Percentiles rank a stretch among this genome's conserved stretches.
Evolutionary conservation across 2,113 vertebrate species (phyloP).

Genomic region (Falcunculus frontatus): DNA sequence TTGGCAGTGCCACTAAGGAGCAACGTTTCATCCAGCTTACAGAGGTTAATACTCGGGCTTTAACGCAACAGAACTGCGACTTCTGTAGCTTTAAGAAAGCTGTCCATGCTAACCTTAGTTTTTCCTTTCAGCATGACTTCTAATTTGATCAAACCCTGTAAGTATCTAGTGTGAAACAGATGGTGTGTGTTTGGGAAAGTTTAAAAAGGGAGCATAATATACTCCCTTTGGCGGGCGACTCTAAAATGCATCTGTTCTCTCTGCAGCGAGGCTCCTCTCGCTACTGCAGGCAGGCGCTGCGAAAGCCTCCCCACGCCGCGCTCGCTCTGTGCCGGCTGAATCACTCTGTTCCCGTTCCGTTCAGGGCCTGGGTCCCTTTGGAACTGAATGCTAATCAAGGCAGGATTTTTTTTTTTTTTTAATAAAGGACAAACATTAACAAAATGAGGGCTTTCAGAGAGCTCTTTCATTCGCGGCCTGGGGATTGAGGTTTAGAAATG

Average conservation of each 20-base stretch:
- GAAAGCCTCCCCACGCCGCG: conserved; percentile 18
- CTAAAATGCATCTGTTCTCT: conserved; percentile 67
- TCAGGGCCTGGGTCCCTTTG: neutral
- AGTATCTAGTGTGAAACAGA: conserved; percentile 65
- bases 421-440: neutral
- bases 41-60: neutral
- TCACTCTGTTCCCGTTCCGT: neutral
- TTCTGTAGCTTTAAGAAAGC: conserved; percentile 60
- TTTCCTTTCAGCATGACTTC: conserved; percentile 66
- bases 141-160: conserved; percentile 69
- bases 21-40: neutral
- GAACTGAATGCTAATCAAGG: neutral
- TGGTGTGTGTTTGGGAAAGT: conserved; percentile 70
- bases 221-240: conserved; percentile 65
- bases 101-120: conserved; percentile 48
- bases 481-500: neutral
- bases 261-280: conserved; percentile 36
- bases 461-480: rapidly evolving
- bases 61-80: neutral
- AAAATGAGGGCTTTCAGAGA: neutral
- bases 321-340: neutral
- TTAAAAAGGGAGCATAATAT: conserved; percentile 69
- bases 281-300: conserved; percentile 15
- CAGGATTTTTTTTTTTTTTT: neutral
- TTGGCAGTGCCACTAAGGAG: neutral